Percentiles rank a stretch among this genome's conserved stretches.
Conservation (phyloP, 1,140 invertebrate genomes). For the Drosophila baimaii region DNA sequence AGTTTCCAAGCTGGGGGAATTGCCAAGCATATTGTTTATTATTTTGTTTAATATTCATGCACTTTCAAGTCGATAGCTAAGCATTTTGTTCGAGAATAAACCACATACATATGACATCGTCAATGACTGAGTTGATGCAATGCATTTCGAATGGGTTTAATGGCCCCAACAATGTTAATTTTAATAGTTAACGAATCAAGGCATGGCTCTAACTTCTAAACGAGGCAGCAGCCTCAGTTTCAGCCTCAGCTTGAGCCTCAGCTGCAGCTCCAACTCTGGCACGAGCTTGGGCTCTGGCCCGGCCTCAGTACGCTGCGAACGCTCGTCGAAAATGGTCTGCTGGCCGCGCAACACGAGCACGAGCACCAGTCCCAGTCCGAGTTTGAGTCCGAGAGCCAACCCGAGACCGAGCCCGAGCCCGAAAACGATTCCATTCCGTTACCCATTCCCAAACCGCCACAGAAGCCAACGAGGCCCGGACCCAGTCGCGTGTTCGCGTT, state of each 20-base stretch:
- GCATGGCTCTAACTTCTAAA: constrained; percentile 13
- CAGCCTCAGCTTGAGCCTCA: not conserved
- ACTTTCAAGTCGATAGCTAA: no score
- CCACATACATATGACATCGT: not conserved
- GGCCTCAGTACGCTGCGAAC: constrained; percentile 72
- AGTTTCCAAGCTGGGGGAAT: no score
- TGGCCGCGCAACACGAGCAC: constrained; percentile 59
- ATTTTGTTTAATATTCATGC: no score
- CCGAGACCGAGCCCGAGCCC: constrained; percentile 11
- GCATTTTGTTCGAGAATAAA: not conserved
- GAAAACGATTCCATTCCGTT: constrained; percentile 3
- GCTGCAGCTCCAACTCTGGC: constrained; percentile 24
- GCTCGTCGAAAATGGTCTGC: constrained; percentile 81
- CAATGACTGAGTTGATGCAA: constrained; percentile 2
- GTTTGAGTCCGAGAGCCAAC: constrained; percentile 1
- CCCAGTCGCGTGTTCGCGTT: constrained; percentile 41
- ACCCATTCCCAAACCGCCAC: constrained; percentile 7
- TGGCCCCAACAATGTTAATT: constrained; percentile 6
- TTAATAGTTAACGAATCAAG: not conserved
- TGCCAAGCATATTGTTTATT: no score
- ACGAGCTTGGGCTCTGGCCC: constrained; percentile 24
- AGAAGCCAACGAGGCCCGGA: constrained; percentile 21
- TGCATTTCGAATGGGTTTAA: constrained; percentile 15
- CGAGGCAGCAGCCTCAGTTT: not conserved
- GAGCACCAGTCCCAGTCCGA: constrained; percentile 8